Base-by-base conservation (phyloP, 2,113 vertebrate genomes). In the Crotophaga sulcirostris region DNA sequence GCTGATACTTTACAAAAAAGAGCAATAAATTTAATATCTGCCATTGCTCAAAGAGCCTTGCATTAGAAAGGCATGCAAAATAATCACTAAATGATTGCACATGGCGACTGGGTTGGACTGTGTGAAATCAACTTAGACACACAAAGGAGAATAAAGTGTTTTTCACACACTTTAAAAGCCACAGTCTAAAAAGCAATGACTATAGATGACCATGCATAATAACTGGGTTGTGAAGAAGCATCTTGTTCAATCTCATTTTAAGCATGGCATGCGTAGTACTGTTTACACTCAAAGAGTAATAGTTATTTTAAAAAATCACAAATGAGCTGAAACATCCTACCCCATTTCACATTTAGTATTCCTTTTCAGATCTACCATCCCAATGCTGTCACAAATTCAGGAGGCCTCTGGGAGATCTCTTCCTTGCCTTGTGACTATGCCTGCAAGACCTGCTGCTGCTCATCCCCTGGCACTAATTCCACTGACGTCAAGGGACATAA, bases 1-100 rank as follows among this genome's bases (percentile, higher is more conserved):
- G 69, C 74, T 96, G 92, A 80, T 97, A 64, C 89, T 97, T 80
- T 92, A 92, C 80, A 94, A 97, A 96, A n/a, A 96, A 90, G 85
- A 90, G 85, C 79, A 88, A 90, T 91, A 82, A 88, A 67, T 94
- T 64, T 85, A 68, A 21, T 94, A 92, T 68, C 75, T 96, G 60
- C 63, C 31, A 70, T 89, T 89, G 60, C 86, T 90, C 52, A 54
- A 44, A 72, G 44, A 33, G 33, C 52, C 75, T 85, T 80, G 74
- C 38, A 64, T 82, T 92, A 87, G 73, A 93, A 86, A 84, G 62
- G 36, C 76, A 86, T 3, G 3, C 44, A 84, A 73, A 92, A 87
- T 77, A 85, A 90, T 88, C 68, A 74, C 68, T 84, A 75, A 96
- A 70, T 70, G 67, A 90, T 78, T 88, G 69, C 49, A 75, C 54